Conservation (phyloP, 2,797 vertebrate species). For the Bovichtus variegatus region DNA sequence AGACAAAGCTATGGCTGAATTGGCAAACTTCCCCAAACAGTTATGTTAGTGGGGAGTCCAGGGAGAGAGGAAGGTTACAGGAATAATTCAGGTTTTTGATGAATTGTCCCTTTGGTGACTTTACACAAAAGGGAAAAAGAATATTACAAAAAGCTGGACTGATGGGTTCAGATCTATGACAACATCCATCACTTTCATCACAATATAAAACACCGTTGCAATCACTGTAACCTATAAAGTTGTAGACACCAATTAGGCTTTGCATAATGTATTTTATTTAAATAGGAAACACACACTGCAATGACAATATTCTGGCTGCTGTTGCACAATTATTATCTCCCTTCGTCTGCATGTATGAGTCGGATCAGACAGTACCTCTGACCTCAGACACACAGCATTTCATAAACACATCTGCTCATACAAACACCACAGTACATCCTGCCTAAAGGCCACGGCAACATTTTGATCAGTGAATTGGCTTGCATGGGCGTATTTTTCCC, state of each 20-base stretch:
- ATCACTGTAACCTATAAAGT: constrained; percentile 46
- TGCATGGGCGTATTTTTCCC: neutral
- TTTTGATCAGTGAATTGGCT: neutral
- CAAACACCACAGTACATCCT: neutral
- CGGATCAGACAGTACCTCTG: constrained; percentile 12
- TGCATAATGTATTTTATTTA: constrained; percentile 62
- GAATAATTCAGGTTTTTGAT: constrained; percentile 16
- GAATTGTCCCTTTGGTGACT: constrained; percentile 10
- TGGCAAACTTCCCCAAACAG: constrained; percentile 15
- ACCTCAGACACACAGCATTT: constrained; percentile 41
- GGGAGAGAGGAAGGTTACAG: constrained; percentile 13
- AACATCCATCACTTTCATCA: constrained; percentile 63
- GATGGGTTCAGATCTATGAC: constrained; percentile 50
- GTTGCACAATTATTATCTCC: neutral
- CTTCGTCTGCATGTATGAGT: constrained; percentile 6
- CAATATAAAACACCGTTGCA: constrained; percentile 68
- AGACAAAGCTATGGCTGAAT: constrained; percentile 19
- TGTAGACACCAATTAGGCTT: constrained; percentile 55
- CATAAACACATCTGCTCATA: constrained; percentile 24
- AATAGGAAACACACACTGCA: constrained; percentile 46
- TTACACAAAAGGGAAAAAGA: constrained; percentile 4
- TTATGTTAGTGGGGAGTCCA: constrained; percentile 6
- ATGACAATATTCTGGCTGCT: constrained; percentile 36
- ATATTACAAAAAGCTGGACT: constrained; percentile 13
- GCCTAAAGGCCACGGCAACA: neutral